Conservation (phyloP, 2,888 invertebrate genomes). For the Glaucopsyche alexis region DNA sequence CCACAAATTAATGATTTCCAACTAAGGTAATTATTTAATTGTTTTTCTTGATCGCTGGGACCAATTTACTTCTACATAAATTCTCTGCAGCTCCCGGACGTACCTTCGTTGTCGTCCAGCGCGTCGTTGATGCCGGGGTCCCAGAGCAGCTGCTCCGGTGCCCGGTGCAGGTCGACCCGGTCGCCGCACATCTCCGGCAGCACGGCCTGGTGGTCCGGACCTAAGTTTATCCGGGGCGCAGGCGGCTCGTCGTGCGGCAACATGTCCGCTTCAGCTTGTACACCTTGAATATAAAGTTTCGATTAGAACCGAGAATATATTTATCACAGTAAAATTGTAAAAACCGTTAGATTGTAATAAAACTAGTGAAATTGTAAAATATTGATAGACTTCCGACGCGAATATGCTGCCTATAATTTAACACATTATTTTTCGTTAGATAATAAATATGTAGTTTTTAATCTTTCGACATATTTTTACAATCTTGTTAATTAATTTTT, state of each 20-base stretch:
- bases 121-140: conserved; percentile 88
- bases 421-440: no score
- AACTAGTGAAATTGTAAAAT: no score
- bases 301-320: neutral
- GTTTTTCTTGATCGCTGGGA: no score
- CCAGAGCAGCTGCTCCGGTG: conserved; percentile 90
- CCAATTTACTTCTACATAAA: neutral
- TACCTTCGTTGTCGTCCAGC: conserved; percentile 88
- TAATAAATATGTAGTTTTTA: no score
- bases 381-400: no score
- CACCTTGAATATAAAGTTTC: conserved; percentile 32
- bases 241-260: conserved; percentile 63
- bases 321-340: no score
- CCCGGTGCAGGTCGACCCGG: conserved; percentile 75
- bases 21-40: no score
- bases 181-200: conserved; percentile 82
- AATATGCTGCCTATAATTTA: no score
- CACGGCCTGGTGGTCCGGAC: conserved; percentile 91
- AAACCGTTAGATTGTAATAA: no score
- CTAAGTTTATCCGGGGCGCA: conserved; percentile 92
- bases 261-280: conserved; percentile 52
- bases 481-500: no score
- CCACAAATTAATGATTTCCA: no score
- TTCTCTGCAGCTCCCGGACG: neutral
- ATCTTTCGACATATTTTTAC: no score